phyloP scores from a whole-genome alignment of 2,113 vertebrate genomes.

The Seriola rivoliana region DNA sequence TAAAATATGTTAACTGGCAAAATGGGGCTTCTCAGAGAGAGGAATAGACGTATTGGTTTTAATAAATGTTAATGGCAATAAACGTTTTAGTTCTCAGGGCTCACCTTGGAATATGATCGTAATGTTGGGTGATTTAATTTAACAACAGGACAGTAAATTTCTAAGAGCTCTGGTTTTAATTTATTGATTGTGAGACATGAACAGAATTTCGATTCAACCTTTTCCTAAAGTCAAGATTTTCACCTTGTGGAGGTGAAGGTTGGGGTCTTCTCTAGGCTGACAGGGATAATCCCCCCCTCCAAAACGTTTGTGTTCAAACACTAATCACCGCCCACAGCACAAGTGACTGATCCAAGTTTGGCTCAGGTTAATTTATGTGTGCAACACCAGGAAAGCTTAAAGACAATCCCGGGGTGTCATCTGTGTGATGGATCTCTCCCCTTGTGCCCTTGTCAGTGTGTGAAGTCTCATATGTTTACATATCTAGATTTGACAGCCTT shows the following conservation, averaged over 20 bases:
- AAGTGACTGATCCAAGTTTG: conserved; percentile 77
- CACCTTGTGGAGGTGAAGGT: conserved; percentile 80
- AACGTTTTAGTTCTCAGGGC: conserved; percentile 6
- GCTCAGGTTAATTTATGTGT: conserved; percentile 82
- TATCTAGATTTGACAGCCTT: conserved; percentile 62
- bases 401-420: conserved; percentile 81
- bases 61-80: conserved; percentile 2
- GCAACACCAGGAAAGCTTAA: conserved; percentile 78
- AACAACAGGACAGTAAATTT: conserved; percentile 29
- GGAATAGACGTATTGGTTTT: neutral
- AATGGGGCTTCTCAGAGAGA: neutral
- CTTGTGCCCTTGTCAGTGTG: conserved; percentile 60
- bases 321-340: conserved; percentile 78
- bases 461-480: conserved; percentile 71
- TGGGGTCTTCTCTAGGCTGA: conserved; percentile 69
- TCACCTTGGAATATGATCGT: conserved; percentile 22
- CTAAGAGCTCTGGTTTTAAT: neutral
- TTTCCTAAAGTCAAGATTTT: conserved; percentile 47
- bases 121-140: conserved; percentile 3
- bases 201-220: conserved; percentile 38
- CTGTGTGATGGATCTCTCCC: conserved; percentile 72
- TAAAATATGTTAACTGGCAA: neutral
- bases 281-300: conserved; percentile 78
- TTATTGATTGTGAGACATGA: conserved; percentile 12
- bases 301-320: conserved; percentile 81